Base-by-base conservation (phyloP, 2,113 vertebrate genomes). In the Cyanoliseus patagonus region DNA sequence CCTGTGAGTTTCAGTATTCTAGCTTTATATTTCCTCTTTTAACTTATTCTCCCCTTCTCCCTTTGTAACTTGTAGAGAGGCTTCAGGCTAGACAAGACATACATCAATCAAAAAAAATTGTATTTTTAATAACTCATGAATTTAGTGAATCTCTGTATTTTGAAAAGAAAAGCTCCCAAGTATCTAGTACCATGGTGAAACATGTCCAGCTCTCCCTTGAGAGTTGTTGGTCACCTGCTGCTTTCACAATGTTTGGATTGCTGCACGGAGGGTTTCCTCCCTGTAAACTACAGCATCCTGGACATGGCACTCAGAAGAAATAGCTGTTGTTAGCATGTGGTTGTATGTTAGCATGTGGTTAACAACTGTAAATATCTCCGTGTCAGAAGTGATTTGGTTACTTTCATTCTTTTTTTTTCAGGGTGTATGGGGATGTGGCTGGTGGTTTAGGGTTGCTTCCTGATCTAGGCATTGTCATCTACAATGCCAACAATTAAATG, bases 271-370 rank as follows among this genome's bases (percentile, higher is more conserved):
- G 47, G 5, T 17, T 90, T 57, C 14, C 17, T 53, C 4, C 66
- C 22, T 9, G 22, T 7, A 4, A 69, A 13, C 7, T 3, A 4
- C 9, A 7, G 20, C 3, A 0, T 6, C 7, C 28, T 67, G 52
- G n/a, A 37, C 5, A 1, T 12, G 49, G 37, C 0, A 5, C 31
- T 64, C 13, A 7, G 80, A 39, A 22, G 19, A 13, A 46, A 12
- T 3, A 27, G 9, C 8, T 30, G 11, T 3, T 5, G 18, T 11
- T 74, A 18, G 24, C 7, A 2, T 8, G 20, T 4, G 5, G 33
- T 59, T 59, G 33, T 6, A 8, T 10, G 16, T 31, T 7, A 17
- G 19, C 33, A 7, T 8, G 10, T 37, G 31, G 3, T 25, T 17
- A 39, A 30, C 20, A 18, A 14, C 66, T 10, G 18, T 53, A 7